Conservation (phyloP, 2,113 vertebrate genomes). For the Chinchilla lanigera region DNA sequence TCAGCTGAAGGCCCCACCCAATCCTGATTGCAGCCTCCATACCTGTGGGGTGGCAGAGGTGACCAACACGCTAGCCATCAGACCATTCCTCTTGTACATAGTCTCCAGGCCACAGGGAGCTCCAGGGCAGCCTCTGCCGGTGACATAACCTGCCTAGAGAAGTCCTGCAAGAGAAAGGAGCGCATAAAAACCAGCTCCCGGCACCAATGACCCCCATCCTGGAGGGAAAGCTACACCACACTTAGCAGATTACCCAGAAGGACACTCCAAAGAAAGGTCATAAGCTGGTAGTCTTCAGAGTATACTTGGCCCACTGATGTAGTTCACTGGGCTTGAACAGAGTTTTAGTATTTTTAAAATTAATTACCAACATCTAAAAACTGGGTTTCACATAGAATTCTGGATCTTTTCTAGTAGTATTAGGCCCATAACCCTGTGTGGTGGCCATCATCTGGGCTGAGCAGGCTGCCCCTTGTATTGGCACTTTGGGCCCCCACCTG, state of each 20-base stretch:
- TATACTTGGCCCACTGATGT: neutral
- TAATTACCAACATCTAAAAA: constrained; percentile 15
- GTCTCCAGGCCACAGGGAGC: constrained; percentile 82
- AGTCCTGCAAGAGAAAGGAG: constrained; percentile 84
- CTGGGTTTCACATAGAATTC: neutral
- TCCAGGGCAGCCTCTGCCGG: constrained; percentile 84
- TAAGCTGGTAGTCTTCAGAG: neutral
- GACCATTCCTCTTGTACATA: constrained; percentile 92
- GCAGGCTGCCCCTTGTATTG: neutral
- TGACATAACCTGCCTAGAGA: constrained; percentile 80
- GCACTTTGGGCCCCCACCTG: neutral
- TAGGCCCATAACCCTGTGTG: neutral
- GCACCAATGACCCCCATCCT: neutral
- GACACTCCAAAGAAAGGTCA: neutral
- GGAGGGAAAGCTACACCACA: neutral
- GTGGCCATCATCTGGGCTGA: neutral
- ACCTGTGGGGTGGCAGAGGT: constrained; percentile 91
- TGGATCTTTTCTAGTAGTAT: neutral
- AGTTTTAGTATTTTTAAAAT: neutral
- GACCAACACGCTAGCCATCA: constrained; percentile 90
- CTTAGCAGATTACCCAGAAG: neutral
- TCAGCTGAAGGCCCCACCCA: neutral
- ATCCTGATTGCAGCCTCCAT: neutral
- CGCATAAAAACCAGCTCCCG: constrained; percentile 55
- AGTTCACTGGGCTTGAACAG: neutral